These are phyloP conservation scores for Sthenelais limicola DNA, from an alignment of 2,888 invertebrate genomes.

Conservation along the genomic window DNA sequence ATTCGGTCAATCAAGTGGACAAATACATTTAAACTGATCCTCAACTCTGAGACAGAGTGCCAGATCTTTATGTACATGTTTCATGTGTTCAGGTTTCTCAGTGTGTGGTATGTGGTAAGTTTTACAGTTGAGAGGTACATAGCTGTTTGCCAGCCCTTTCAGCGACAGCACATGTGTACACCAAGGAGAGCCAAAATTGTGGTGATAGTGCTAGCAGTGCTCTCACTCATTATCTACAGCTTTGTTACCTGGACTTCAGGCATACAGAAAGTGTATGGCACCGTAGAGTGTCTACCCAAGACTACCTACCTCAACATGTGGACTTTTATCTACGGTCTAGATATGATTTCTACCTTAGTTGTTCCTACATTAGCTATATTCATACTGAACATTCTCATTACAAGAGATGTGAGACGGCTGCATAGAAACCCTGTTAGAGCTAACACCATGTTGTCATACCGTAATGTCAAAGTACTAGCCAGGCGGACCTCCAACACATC, in stretches of 20 bases:
- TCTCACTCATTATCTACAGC: slow-evolving; percentile 24
- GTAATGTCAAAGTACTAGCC: slow-evolving; percentile 6
- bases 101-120: slow-evolving; percentile 87
- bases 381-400: slow-evolving; percentile 38
- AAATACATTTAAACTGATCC: neutral
- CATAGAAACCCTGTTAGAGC: slow-evolving; percentile 3
- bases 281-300: slow-evolving; percentile 11
- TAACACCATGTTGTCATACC: neutral
- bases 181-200: slow-evolving; percentile 38
- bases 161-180: slow-evolving; percentile 39
- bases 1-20: slow-evolving; percentile 33
- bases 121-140: slow-evolving; percentile 89
- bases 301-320: neutral
- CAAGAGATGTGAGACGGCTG: neutral
- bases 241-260: slow-evolving; percentile 42
- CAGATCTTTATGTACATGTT: slow-evolving; percentile 59
- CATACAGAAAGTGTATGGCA: neutral
- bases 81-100: slow-evolving; percentile 56
- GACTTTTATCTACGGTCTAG: slow-evolving; percentile 28
- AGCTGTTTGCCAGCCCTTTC: slow-evolving; percentile 83
- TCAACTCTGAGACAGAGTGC: slow-evolving; percentile 33
- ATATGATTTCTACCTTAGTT: slow-evolving; percentile 25
- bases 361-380: slow-evolving; percentile 25
- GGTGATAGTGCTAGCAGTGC: slow-evolving; percentile 7
- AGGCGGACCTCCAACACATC: neutral